Conservation (phyloP, 1,140 invertebrate species). For the Sitophilus oryzae region DNA sequence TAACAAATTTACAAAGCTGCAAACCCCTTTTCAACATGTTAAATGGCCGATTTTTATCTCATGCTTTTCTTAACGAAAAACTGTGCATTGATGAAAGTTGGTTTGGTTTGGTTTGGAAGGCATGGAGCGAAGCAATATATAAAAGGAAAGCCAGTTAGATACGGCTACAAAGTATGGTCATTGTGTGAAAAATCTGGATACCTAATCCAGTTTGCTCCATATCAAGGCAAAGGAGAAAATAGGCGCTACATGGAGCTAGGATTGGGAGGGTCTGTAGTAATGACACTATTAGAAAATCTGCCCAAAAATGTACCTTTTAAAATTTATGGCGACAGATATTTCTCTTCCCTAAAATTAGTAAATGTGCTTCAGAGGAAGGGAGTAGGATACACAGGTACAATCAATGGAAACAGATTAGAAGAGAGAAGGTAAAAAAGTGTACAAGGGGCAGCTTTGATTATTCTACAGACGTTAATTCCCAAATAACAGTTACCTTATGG, state of each 20-base stretch:
- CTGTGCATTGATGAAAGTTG: constrained; percentile 21
- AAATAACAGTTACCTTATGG: too few relatives aligned
- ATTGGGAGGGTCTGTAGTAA: constrained; percentile 20
- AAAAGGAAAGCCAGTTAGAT: constrained; percentile 24
- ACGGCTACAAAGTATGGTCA: constrained; percentile 24
- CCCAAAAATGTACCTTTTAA: too few relatives aligned
- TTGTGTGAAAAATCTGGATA: constrained; percentile 23
- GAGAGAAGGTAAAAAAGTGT: too few relatives aligned
- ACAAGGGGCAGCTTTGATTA: too few relatives aligned
- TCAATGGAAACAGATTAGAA: too few relatives aligned
- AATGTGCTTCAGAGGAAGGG: too few relatives aligned
- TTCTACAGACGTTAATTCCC: too few relatives aligned
- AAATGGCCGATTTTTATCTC: constrained; percentile 16
- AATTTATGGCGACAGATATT: constrained; percentile 24
- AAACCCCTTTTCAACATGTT: constrained; percentile 16
- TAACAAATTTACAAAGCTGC: constrained; percentile 25
- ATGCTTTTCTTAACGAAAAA: constrained; percentile 17
- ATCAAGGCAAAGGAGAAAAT: constrained; percentile 22
- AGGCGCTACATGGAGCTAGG: constrained; percentile 22
- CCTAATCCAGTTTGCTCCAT: constrained; percentile 22
- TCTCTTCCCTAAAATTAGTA: too few relatives aligned
- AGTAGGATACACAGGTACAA: too few relatives aligned
- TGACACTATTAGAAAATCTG: constrained; percentile 13
- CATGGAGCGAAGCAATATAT: constrained; percentile 21
- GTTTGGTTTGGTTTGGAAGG: constrained; percentile 16